phyloP scores from a whole-genome alignment of 1,140 invertebrate species.

The Antheraea mylitta region DNA sequence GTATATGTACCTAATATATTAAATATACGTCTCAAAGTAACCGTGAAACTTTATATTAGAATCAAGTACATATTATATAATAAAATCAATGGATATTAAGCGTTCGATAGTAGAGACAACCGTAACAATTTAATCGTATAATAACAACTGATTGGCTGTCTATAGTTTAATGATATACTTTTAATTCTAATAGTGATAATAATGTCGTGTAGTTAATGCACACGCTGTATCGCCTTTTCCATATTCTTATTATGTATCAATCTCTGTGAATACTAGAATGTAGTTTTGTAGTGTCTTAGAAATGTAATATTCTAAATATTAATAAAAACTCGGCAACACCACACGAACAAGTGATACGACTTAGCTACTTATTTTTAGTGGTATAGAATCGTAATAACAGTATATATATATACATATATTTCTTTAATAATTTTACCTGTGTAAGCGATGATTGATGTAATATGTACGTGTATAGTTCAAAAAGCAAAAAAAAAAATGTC shows the following conservation, averaged over 20 bases:
- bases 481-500: neutral
- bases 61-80: neutral
- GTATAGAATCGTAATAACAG: conserved; percentile 51
- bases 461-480: conserved; percentile 2
- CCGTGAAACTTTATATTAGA: neutral
- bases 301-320: conserved; percentile 75
- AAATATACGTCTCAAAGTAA: neutral
- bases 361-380: conserved; percentile 70
- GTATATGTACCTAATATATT: conserved; percentile 2
- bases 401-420: conserved; percentile 33
- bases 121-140: neutral
- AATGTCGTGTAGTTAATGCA: conserved; percentile 47
- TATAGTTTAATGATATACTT: conserved; percentile 24
- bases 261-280: conserved; percentile 75
- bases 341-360: conserved; percentile 74
- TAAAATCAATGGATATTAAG: neutral
- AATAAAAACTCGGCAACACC: conserved; percentile 65
- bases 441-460: conserved; percentile 57
- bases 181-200: neutral
- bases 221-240: conserved; percentile 69
- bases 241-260: conserved; percentile 62
- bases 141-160: conserved; percentile 51
- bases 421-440: conserved; percentile 65
- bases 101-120: neutral
- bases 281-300: conserved; percentile 73